Evolutionary conservation across 2,888 invertebrate species (phyloP), one percentile per base, ranked within the genome.

Genomic region (Tenthredo distinguenda): DNA sequence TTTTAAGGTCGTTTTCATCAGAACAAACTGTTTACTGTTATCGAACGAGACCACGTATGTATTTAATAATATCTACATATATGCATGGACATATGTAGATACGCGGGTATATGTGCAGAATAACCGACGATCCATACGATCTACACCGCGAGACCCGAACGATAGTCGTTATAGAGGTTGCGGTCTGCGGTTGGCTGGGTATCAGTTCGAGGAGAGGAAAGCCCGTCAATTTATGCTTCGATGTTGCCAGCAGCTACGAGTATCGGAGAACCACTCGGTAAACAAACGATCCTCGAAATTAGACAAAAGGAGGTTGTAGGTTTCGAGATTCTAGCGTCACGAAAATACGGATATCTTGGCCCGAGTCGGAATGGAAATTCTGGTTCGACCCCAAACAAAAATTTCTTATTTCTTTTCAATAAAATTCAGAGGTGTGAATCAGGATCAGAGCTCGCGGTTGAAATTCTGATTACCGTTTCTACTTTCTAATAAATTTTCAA

Each of bases 171-270:
- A 40, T n/a, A 62, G 79, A 81, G 47, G 47, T 83, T 83, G 68
- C 31, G 83, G 83, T 83, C 47, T 50, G 83, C 68, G 83, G 83
- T 68, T 71, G 83, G 68, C 68, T 83, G 68, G 40, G 68, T 68
- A 68, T 83, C 83, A 34, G 83, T 83, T 83, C 83, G 65, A 47
- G 68, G 81, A 71, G 65, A 83, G 83, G 83, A 71, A 83, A 83
- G 68, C 83, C 37, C 83, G 83, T 83, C 83, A 83, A 83, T 83
- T 83, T 83, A 83, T 83, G 83, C 83, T 71, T n/a, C 83, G 71
- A 83, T 68, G 71, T 83, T 83, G 83, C 43, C 83, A 83, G 31
- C 47, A 37, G 71, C 31, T 47, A 31, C 68, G 62, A 68, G 65
- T 83, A 83, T 83, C 68, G 83, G 83, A 40, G 58, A 81, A 81